Conservation (phyloP, 2,113 vertebrate genomes). For the Macaca nemestrina region DNA sequence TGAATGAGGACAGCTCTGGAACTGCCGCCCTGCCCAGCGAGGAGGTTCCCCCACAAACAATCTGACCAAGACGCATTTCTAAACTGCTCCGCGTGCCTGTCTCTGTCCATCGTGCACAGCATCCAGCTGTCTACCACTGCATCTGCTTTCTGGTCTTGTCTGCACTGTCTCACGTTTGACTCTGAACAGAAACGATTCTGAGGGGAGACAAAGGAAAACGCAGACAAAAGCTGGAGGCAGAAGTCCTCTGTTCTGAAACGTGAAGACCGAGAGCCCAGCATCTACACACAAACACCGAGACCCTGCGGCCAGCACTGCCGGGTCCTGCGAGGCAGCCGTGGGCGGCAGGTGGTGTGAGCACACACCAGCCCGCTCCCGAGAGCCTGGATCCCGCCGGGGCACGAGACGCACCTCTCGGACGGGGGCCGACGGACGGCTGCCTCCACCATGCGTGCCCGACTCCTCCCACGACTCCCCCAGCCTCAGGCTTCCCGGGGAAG, state of each 20-base stretch:
- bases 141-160: not conserved
- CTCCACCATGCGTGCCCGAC: no score
- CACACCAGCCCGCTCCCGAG: not conserved
- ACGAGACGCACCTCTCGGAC: not conserved
- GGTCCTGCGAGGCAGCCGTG: slow-evolving; percentile 7
- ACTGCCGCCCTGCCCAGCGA: rapidly evolving
- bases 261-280: slow-evolving; percentile 19
- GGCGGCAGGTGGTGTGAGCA: slow-evolving; percentile 9
- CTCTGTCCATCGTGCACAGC: no score
- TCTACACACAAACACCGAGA: slow-evolving; percentile 31
- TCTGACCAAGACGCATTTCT: not conserved
- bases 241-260: slow-evolving; percentile 17
- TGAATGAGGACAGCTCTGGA: not conserved
- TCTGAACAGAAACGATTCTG: not conserved
- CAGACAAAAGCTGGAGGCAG: not conserved
- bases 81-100: not conserved
- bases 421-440: not conserved
- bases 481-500: not conserved
- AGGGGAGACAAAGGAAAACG: not conserved
- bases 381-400: not conserved
- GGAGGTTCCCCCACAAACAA: rapidly evolving
- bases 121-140: no score
- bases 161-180: not conserved
- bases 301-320: not conserved
- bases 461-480: not conserved